Base-by-base conservation (phyloP, 1,140 invertebrate species). In the Drosophila hydei region DNA sequence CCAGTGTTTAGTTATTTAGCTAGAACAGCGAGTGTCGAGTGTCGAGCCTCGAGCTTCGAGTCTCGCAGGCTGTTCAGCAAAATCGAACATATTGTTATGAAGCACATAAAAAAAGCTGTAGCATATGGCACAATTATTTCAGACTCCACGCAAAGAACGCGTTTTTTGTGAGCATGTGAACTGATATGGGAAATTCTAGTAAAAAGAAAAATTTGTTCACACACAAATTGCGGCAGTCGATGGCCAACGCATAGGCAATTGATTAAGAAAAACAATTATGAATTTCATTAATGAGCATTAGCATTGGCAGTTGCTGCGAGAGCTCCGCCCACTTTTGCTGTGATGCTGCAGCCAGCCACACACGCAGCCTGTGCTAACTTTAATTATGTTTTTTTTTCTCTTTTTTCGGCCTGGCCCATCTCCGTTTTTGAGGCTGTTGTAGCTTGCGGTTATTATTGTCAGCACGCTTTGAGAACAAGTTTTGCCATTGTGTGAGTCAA, bases 381-480 rank as follows among this genome's bases (percentile, higher is more conserved):
- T 23, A 45, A 21, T 25, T 54, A 27, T 14, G 30, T 21, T 54
- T 60, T 45, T 54, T 38, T 14, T 40, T n/a, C 30, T n/a, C 5
- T 38, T 40, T 42, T 42, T 16, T 42, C 38, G 14, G 25, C 70
- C 33, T 18, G 52, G 16, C 16, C 14, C 33, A 60, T 51, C 25
- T 43, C 16, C 38, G 27, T 30, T 8, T 30, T 30, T 25, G 30
- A 36, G 43, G 42, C 30, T 47, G 25, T 48, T 52, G 59, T 63
- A 56, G 60, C 48, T 72, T 68, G 56, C 56, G 54, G 64, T 68
- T 72, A 52, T 60, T 72, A 68, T 72, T 68, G 70, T 72, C 70
- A 72, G 64, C 50, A 12, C 58, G 52, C 45, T 68, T 69, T 69
- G 51, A 73, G 71, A 73, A 73, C 65, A 69, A 73, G 64, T 73